Percentiles rank a stretch among this genome's conserved stretches.
Evolutionary conservation across 2,797 vertebrate genomes (phyloP).

Genomic region (Geotrypetes seraphini): DNA sequence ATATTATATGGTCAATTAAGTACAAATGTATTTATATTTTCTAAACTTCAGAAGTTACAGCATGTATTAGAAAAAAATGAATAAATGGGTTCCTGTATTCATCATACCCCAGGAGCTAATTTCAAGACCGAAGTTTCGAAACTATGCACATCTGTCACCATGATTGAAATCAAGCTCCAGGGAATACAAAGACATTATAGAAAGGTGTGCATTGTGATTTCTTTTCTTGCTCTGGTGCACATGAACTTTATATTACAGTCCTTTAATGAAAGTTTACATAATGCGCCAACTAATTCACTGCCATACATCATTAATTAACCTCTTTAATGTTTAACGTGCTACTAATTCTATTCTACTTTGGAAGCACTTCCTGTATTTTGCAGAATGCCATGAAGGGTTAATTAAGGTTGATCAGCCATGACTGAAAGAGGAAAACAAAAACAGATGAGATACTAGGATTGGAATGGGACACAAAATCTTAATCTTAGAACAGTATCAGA

Average conservation of each 20-base stretch:
- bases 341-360: neutral
- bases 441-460: no score
- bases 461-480: no score
- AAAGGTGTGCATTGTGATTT: neutral
- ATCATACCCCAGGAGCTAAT: neutral
- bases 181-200: no score
- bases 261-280: slow-evolving; percentile 6
- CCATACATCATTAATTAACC: slow-evolving; percentile 11
- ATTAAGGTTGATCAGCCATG: no score
- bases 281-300: slow-evolving; percentile 9
- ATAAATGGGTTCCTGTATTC: neutral
- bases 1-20: slow-evolving; percentile 8
- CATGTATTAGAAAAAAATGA: slow-evolving; percentile 7
- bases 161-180: neutral
- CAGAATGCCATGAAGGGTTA: neutral
- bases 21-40: slow-evolving; percentile 3
- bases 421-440: no score
- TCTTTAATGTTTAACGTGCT: slow-evolving; percentile 9
- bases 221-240: slow-evolving; percentile 3
- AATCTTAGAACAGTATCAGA: no score
- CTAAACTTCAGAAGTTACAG: slow-evolving; percentile 4
- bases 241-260: slow-evolving; percentile 8
- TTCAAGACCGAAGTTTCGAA: neutral
- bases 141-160: neutral
- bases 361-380: neutral